Evolutionary conservation across 2,888 invertebrate species (phyloP), one percentile per base, ranked within the genome.

Genomic region (Chydorus sphaericus): DNA sequence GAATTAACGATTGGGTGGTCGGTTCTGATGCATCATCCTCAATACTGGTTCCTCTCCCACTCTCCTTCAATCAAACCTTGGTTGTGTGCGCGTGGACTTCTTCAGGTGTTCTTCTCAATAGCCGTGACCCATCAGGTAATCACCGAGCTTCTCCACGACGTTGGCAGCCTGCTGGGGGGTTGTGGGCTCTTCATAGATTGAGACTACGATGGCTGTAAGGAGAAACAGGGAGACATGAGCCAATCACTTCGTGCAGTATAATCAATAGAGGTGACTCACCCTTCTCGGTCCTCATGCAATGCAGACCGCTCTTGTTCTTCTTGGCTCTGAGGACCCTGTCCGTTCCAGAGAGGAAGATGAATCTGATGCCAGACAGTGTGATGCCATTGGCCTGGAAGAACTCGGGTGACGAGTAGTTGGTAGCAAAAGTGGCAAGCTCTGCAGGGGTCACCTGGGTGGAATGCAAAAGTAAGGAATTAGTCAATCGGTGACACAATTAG

Each of bases 111-210:
- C 23, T 7, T 64, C 83, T 90, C n/a, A 91, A 84, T 88, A 90
- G 82, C 90, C 89, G 82, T 89, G 90, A 79, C 82, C 83, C 79
- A 90, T 82, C 81, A 91, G 85, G 83, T 91, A 91, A 76, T 91
- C 91, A 79, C 91, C 90, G 81, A 91, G 81, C 81, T 90, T 90
- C 82, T 91, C 91, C 75, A 90, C 90, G 76, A 91, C 88, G 67
- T 89, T 89, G 74, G 91, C 91, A 71, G 90, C 90, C 78, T 91
- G 91, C 76, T 91, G 90, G 74, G 91, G 90, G 78, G 90, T 90
- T 75, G 90, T 89, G 71, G 90, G 90, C 77, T 91, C 90, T 82
- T 90, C 88, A 72, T 91, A 91, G 73, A 90, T 81, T 75, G 90
- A 86, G 73, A 91, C 83, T 74, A 91, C 89, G 75, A 90, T 85